A percentile compares a stretch with the other conserved stretches of the same genome.
These are phyloP conservation scores for Drosophila yooni DNA, from an alignment of 2,888 invertebrate species.

Conservation along the genomic window DNA sequence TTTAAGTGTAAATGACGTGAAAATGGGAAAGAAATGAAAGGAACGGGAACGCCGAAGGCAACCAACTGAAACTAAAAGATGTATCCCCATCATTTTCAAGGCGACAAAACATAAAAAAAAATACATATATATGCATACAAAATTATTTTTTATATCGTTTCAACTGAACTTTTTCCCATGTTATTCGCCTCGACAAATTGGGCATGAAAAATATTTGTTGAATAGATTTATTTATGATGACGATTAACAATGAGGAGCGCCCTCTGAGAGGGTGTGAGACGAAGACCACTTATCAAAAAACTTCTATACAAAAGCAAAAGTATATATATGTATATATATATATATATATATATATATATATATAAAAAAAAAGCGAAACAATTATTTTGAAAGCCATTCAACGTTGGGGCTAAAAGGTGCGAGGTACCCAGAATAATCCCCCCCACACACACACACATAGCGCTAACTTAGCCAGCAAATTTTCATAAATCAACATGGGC, in stretches of 20 bases:
- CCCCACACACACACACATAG: not conserved
- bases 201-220: constrained; percentile 58
- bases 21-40: constrained; percentile 56
- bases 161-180: constrained; percentile 37
- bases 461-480: constrained; percentile 57
- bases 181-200: constrained; percentile 62
- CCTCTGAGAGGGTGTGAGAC: constrained; percentile 1
- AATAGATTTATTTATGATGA: constrained; percentile 70
- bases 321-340: not conserved
- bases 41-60: constrained; percentile 31
- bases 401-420: constrained; percentile 36
- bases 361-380: not conserved
- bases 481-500: constrained; percentile 75
- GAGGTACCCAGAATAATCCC: constrained; percentile 4
- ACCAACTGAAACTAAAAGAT: constrained; percentile 50
- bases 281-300: constrained; percentile 52
- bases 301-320: constrained; percentile 26
- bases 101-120: constrained; percentile 50
- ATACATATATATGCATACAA: not conserved
- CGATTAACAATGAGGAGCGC: constrained; percentile 64
- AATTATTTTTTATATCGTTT: constrained; percentile 59
- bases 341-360: not conserved
- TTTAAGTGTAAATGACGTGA: constrained; percentile 80
- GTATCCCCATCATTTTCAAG: constrained; percentile 40
- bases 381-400: constrained; percentile 36